Conservation (phyloP, 2,888 invertebrate genomes). For the Pristionchus exspectatus region DNA sequence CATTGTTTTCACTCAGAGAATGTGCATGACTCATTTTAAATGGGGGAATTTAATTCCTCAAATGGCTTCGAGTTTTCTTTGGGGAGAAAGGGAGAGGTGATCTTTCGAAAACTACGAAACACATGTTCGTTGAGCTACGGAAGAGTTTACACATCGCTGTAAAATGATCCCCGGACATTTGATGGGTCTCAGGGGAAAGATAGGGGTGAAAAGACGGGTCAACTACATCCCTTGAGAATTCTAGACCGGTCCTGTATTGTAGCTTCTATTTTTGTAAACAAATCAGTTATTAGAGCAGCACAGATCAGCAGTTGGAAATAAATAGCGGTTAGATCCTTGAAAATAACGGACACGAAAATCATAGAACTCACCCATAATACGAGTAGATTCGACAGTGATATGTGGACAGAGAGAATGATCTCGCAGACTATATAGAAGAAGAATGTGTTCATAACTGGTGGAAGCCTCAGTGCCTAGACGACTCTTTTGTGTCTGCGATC, state of each 20-base stretch:
- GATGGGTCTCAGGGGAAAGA: neutral
- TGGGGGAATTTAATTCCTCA: neutral
- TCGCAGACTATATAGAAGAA: constrained; percentile 72
- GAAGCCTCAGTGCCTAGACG: neutral
- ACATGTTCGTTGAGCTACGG: neutral
- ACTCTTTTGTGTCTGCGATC: neutral
- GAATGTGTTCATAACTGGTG: neutral
- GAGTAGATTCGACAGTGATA: constrained; percentile 75
- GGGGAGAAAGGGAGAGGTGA: neutral
- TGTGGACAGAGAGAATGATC: constrained; percentile 74
- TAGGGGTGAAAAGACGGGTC: neutral
- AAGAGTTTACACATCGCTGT: neutral
- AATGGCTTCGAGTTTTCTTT: neutral
- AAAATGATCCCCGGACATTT: constrained; percentile 24
- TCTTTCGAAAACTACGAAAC: neutral
- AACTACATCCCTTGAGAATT: neutral
- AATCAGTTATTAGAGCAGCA: neutral
- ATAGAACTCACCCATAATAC: constrained; percentile 72
- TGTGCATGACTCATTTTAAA: neutral
- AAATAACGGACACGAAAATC: neutral
- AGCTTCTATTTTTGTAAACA: neutral
- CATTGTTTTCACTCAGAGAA: neutral
- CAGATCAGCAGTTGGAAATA: neutral
- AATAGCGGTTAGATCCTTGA: neutral
- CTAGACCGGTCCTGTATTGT: neutral